Evolutionary conservation across 2,797 vertebrate species (phyloP), one percentile per base, ranked within the genome.

Genomic region (Ctenopoma multispine): DNA sequence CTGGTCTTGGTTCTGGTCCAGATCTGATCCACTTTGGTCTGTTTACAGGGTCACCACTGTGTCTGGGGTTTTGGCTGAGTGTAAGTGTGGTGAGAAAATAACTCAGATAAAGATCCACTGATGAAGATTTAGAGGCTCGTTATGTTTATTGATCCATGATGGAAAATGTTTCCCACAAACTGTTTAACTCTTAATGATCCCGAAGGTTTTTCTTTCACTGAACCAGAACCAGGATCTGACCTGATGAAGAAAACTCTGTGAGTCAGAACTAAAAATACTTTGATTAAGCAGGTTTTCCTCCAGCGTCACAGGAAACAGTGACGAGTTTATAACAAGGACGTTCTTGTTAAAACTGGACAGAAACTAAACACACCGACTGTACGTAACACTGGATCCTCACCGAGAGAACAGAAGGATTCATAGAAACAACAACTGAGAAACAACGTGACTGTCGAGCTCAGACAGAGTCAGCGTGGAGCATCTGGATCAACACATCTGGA

Each of bases 71-170:
- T 54, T 43, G 56, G 55, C 20, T 2, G 20, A 2, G 36, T 23
- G 9, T 55, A 4, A 36, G 1, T 27, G 15, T 47, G 29, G 21
- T 56, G 43, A 56, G 31, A 38, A 20, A 34, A 44, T 43, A 12
- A 23, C 20, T 41, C 8, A 5, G 53, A 55, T 34, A n/a, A 55
- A 20, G 14, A 55, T 55, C 53, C 53, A 55, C 18, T 8, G 53
- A 38, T 40, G 54, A 40, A 23, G 36, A 56, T 40, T 21, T 40
- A 38, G 20, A 56, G 36, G 6, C 54, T 66, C 13, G 36, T 20
- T 59, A 27, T 41, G 61, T 51, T 68, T 58, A 68, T 41, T 68
- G 54, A 57, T 49, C 44, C 12, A 3, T 21, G 38, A 31, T 40
- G 61, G 29, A 40, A 51, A 15, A 21, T 9, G 40, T 20, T 54